Conservation (phyloP, 1,140 invertebrate species). For the Cephus cinctus region DNA sequence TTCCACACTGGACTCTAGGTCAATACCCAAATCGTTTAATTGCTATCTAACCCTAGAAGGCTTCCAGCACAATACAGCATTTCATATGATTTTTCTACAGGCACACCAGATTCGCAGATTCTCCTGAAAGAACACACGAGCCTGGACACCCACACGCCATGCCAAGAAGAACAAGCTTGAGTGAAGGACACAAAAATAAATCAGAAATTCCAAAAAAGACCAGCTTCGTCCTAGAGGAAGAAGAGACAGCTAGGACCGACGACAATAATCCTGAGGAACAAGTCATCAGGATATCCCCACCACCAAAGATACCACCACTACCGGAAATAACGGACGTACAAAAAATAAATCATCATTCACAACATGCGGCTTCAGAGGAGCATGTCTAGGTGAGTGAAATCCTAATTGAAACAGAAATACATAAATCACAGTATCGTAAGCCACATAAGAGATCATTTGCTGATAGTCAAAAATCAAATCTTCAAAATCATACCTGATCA, state of each 20-base stretch:
- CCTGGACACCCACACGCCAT: conserved; percentile 1
- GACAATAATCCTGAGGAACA: conserved; percentile 4
- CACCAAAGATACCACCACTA: conserved; percentile 14
- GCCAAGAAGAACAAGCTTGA: conserved; percentile 23
- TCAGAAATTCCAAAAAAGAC: conserved; percentile 24
- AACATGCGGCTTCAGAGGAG: conserved; percentile 18
- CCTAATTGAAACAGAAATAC: background rate
- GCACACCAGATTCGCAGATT: conserved; percentile 23
- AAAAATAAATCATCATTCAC: conserved; percentile 24
- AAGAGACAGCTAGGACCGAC: conserved; percentile 2
- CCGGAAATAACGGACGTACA: conserved; percentile 11
- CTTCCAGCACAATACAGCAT: background rate
- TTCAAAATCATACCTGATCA: background rate
- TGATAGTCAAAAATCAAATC: background rate
- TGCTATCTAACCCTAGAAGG: background rate
- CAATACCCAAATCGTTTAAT: background rate
- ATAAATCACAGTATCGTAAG: background rate
- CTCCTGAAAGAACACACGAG: conserved; percentile 16
- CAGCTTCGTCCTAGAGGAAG: conserved; percentile 28
- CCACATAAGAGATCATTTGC: background rate
- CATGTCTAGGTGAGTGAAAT: conserved; percentile 31
- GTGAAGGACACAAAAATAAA: conserved; percentile 17
- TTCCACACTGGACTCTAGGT: conserved; percentile 32
- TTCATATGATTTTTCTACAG: conserved; percentile 13
- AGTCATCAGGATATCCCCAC: conserved; percentile 18